Conservation (phyloP, 1,140 invertebrate genomes). For the Hirudo medicinalis region DNA sequence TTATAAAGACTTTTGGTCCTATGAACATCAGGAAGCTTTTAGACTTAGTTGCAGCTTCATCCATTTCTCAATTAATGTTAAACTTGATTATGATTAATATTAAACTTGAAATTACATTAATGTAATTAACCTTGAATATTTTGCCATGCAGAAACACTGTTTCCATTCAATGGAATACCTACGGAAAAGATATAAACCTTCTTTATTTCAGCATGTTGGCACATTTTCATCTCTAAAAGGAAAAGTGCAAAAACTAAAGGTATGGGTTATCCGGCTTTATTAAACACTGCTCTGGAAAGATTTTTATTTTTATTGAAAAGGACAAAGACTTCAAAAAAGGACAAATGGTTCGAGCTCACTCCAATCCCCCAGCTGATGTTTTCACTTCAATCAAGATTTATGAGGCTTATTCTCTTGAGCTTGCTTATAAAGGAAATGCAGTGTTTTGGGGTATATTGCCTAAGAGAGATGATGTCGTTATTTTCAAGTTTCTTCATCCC, state of each 20-base stretch:
- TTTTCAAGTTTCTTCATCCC: conserved; percentile 66
- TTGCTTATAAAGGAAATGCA: conserved; percentile 71
- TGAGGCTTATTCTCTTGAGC: conserved; percentile 62
- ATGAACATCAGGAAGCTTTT: too few relatives aligned
- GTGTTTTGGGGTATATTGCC: conserved; percentile 87
- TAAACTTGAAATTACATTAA: too few relatives aligned
- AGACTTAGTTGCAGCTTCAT: too few relatives aligned
- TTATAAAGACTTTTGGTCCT: too few relatives aligned
- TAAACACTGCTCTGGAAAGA: not conserved
- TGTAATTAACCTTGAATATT: too few relatives aligned
- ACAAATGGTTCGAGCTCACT: conserved; percentile 57
- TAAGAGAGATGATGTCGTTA: conserved; percentile 63
- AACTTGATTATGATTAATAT: too few relatives aligned
- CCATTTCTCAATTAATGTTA: too few relatives aligned
- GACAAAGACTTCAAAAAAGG: conserved; percentile 84
- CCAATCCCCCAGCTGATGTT: conserved; percentile 57
- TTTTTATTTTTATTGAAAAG: conserved; percentile 39
- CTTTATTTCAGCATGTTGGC: conserved; percentile 89
- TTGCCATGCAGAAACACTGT: conserved; percentile 63
- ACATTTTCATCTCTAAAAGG: conserved; percentile 86
- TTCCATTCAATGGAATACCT: conserved; percentile 40
- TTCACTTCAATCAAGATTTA: conserved; percentile 68
- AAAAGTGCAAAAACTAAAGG: conserved; percentile 91
- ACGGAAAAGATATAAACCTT: conserved; percentile 61
- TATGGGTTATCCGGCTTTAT: conserved; percentile 35